phyloP scores from a whole-genome alignment of 2,888 invertebrate genomes.

The Scaptomyza parva region DNA sequence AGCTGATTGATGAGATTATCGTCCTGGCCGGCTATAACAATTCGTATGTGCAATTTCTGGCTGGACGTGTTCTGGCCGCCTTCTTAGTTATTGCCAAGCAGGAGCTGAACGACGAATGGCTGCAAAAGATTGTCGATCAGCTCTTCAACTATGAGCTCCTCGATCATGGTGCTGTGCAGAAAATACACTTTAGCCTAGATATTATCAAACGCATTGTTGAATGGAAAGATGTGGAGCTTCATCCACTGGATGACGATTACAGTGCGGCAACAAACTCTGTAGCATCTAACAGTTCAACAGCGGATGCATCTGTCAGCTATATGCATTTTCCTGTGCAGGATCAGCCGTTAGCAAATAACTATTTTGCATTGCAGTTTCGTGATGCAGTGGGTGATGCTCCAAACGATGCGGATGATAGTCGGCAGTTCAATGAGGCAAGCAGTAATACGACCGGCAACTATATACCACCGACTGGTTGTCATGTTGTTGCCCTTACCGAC shows the following conservation, averaged over 20 bases:
- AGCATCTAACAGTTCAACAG: conserved; percentile 12
- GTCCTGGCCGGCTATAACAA: conserved; percentile 91
- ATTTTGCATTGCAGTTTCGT: conserved; percentile 83
- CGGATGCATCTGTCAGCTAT: conserved; percentile 59
- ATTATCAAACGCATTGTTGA: conserved; percentile 94
- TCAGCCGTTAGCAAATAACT: conserved; percentile 82
- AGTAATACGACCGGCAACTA: conserved; percentile 40
- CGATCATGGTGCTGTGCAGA: conserved; percentile 89
- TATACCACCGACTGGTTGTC: conserved; percentile 72
- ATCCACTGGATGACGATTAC: conserved; percentile 90
- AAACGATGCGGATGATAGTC: conserved; percentile 20
- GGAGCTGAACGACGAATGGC: conserved; percentile 91
- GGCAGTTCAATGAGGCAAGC: conserved; percentile 30
- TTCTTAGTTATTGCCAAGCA: conserved; percentile 94
- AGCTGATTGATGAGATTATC: conserved; percentile 93
- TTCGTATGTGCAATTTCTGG: conserved; percentile 92
- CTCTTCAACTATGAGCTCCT: conserved; percentile 88
- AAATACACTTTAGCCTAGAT: conserved; percentile 93
- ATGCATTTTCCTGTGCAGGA: conserved; percentile 80
- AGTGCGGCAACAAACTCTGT: conserved; percentile 12
- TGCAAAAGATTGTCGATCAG: conserved; percentile 91
- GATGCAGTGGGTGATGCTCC: conserved; percentile 28
- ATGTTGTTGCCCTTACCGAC: conserved; percentile 87
- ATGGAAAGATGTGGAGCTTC: conserved; percentile 93
- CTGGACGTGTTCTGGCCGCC: conserved; percentile 92